A percentile compares a stretch with the other conserved stretches of the same genome.
Evolutionary conservation across 2,797 vertebrate genomes (phyloP).

Genomic region (Sternarchorhynchus goeldii): DNA sequence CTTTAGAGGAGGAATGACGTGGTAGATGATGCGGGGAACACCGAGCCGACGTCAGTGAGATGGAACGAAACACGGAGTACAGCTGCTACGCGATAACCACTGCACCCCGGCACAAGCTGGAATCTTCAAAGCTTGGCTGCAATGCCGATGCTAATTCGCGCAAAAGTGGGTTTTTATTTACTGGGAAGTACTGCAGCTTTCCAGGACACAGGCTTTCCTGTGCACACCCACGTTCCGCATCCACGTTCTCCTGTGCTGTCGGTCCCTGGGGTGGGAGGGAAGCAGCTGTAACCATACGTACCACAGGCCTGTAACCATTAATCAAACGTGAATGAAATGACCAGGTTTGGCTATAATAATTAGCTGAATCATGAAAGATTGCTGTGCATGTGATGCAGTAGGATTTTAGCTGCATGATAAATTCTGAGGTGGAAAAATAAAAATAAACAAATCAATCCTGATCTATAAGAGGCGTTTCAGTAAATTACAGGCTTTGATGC

Average conservation of each 20-base stretch:
- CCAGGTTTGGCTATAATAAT: too few species aligned
- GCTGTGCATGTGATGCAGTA: too few species aligned
- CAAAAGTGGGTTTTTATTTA: neutral
- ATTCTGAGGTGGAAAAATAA: too few species aligned
- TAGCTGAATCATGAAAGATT: too few species aligned
- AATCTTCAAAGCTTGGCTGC: neutral
- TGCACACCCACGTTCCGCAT: neutral
- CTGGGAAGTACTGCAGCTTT: neutral
- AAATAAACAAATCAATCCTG: too few species aligned
- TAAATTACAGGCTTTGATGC: too few species aligned
- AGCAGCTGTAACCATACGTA: neutral
- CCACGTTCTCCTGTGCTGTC: neutral
- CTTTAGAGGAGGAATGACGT: neutral
- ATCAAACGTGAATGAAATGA: too few species aligned
- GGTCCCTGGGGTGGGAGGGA: neutral
- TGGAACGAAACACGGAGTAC: neutral
- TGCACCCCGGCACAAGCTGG: neutral
- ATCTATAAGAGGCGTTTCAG: too few species aligned
- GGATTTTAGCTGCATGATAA: too few species aligned
- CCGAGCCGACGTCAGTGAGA: neutral
- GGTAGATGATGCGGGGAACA: constrained; percentile 6
- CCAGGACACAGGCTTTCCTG: neutral
- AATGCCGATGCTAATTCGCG: neutral
- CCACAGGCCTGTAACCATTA: neutral
- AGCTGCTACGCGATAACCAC: neutral